Base-by-base conservation (phyloP, 2,113 vertebrate genomes). In the Toxostoma redivivum region DNA sequence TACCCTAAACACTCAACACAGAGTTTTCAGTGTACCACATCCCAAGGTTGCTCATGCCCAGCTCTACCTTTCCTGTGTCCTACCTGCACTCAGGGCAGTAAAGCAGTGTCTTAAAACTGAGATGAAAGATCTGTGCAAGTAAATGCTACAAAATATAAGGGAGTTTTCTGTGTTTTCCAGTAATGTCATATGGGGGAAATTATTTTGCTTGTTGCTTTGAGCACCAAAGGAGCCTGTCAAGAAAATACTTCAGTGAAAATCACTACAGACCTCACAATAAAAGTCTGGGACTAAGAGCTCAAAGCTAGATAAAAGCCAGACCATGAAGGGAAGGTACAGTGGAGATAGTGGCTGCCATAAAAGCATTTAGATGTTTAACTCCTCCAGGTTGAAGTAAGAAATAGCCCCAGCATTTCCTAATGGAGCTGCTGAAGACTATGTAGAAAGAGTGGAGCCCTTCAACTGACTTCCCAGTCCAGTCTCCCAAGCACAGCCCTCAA, bases 231-330 rank as follows among this genome's bases (percentile, higher is more conserved):
- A 84, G n/a, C 31, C 84, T 91, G 83, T 61, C 65, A 87, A 85
- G 78, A 79, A 84, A 95, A 61, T 72, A 57, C 48, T 86, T 74
- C 48, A 72, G 20, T 22, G 67, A 53, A 77, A 86, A 80, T 48
- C 30, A 28, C 70, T 47, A 33, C 45, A 93, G 56, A 82, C 10
- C 37, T 76, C 66, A 57, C 13, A 80, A 30, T 28, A 83, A 25
- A 47, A 78, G 50, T 25, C 64, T 80, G 56, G 33, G 88, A 47
- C 60, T 62, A 38, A 8, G 33, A 92, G 35, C 15, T 21, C 50
- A 64, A 2, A 0, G 38, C 10, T 86, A 91, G 47, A 90, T 14
- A 71, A 88, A 91, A 84, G 44, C 21, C 47, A 42, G 15, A 17
- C 30, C 44, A 23, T 0, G 0, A 53, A 48, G 13, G 40, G 12